Base-by-base conservation (phyloP, 2,888 invertebrate species). In the Scaptomyza cyrtandrae region DNA sequence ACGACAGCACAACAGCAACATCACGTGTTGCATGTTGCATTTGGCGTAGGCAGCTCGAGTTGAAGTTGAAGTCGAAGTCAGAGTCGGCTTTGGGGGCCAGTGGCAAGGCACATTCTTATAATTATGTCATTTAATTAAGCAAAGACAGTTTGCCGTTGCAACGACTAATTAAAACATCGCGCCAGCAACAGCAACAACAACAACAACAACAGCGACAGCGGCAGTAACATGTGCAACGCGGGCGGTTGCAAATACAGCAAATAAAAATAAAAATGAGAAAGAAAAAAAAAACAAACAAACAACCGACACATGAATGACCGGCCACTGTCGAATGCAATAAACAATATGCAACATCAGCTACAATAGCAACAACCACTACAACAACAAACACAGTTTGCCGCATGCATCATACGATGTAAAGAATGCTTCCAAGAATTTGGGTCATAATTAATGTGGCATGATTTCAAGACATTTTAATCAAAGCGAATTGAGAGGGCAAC, bases 361-460 rank as follows among this genome's bases (percentile, higher is more conserved):
- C 70, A 69, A 44, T 48, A 64, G 62, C 64, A 61, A 52, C 57
- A 66, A 10, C 55, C 62, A n/a, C 27, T 49, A 45, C 61, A 64
- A 73, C 61, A 81, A 84, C 41, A 41, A 41, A 41, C 16, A 71
- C 69, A 74, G 76, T 50, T 71, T 87, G 89, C 89, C 89, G 88
- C 74, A 41, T 73, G 74, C 71, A 89, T 89, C 90, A 71, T 84
- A 89, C 80, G 89, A 89, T 88, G 82, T 79, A 62, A 66, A 71
- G 84, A 86, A 86, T 87, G 52, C 84, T 91, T 91, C 92, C 90
- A 88, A 75, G 91, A 91, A 91, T 91, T 91, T 91, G 92, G 91
- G 91, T 91, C 91, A 91, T 91, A 91, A 91, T 91, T 91, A 91
- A 91, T 91, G 90, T 90, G 90, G 91, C 91, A 91, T 91, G 91